Percentiles rank a stretch among this genome's conserved stretches.
These are phyloP conservation scores for Abscondita cerata DNA, from an alignment of 2,888 invertebrate species.

Conservation along the genomic window DNA sequence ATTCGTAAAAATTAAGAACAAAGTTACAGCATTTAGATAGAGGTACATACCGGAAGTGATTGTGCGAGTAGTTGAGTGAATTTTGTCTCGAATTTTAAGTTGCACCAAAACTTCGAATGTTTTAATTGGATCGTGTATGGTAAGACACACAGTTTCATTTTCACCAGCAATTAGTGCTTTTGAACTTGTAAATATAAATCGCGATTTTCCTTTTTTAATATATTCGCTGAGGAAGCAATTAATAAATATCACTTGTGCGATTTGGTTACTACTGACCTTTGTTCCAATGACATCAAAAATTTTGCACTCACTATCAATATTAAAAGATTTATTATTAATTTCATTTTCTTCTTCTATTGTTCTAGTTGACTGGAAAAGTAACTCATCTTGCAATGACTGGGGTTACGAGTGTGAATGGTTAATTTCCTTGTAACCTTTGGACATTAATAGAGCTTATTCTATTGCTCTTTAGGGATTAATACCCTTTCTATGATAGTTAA, in stretches of 20 bases:
- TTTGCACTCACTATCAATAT: slow-evolving; percentile 6
- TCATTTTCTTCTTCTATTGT: slow-evolving; percentile 15
- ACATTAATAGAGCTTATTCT: slow-evolving; percentile 25
- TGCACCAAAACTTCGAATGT: slow-evolving; percentile 49
- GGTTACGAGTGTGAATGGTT: slow-evolving; percentile 24
- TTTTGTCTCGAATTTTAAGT: slow-evolving; percentile 52
- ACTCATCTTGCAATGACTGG: slow-evolving; percentile 21
- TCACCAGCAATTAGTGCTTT: slow-evolving; percentile 50
- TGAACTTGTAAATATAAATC: slow-evolving; percentile 54
- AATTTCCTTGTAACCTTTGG: slow-evolving; percentile 34
- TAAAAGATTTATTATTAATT: background rate
- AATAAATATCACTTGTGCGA: too few species aligned
- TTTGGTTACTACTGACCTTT: slow-evolving; percentile 31
- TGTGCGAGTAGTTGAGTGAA: slow-evolving; percentile 45
- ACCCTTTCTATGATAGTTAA: slow-evolving; percentile 14
- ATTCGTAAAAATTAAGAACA: background rate
- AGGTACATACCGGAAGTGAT: slow-evolving; percentile 49
- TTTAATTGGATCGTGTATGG: slow-evolving; percentile 46
- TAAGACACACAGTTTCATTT: slow-evolving; percentile 54
- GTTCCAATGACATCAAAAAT: background rate
- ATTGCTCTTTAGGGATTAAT: slow-evolving; percentile 24
- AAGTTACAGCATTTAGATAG: too few species aligned
- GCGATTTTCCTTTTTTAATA: slow-evolving; percentile 40
- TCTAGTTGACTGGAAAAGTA: slow-evolving; percentile 15
- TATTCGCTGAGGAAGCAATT: slow-evolving; percentile 30